Base-by-base conservation (phyloP, 2,113 vertebrate species). In the Lagopus leucura region DNA sequence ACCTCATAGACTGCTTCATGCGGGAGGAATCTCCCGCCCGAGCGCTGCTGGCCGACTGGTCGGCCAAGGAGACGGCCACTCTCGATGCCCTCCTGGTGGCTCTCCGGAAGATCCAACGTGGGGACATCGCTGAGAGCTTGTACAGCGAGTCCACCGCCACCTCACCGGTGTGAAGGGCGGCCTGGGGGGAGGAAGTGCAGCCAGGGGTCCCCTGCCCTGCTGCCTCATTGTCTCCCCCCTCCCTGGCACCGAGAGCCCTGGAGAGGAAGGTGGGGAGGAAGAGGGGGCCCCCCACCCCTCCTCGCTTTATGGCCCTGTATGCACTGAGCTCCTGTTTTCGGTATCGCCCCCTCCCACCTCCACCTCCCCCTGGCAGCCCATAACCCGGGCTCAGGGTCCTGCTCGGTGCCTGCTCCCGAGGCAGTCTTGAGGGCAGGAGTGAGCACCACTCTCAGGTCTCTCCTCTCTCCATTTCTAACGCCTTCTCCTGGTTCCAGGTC, bases 41-140 rank as follows among this genome's bases (percentile, higher is more conserved):
- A 0, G 99, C 99, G 1, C 97, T 99, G 54, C 98, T 99, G 54
- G 97, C 98, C 0, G 98, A 98, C 96, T 99, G 99, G 99, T 98
- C 98, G 0, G 81, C 97, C 94, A 98, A 98, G 97, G 99, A 99
- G 92, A 98, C 98, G 6, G 99, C 99, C 73, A 99, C 98, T 4
- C 96, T 99, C 1, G 99, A 99, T 0, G 93, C 97, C 7, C 98
- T 99, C 78, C 98, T 98, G 84, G 97, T 98, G 0, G 99, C 99
- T 6, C 98, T 99, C 89, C 98, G 98, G 58, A 98, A 98, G 89
- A 98, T 99, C 91, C 99, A 99, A 96, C 97, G 99, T 1, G 98
- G 98, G 1, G 99, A 99, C 97, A 97, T 99, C 30, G 98, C 98
- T 5, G 99, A 99, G 96, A 99, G 98, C 92, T 97, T 99, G 93